phyloP scores from a whole-genome alignment of 2,888 invertebrate species.

The Campaea margaritaria region DNA sequence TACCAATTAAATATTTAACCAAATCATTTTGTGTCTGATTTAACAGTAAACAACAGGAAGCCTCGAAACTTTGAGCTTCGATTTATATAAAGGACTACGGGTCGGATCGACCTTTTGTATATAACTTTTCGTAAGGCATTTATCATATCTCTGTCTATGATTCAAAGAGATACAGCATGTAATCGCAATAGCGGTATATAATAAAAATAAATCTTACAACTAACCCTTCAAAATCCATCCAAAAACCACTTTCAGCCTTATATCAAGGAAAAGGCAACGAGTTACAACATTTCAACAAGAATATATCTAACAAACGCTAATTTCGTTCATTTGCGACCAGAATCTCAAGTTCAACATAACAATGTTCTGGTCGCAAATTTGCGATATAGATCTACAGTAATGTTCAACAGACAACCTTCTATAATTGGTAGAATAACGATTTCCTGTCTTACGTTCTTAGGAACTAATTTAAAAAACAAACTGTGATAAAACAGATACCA shows the following conservation, averaged over 20 bases:
- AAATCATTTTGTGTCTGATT: conserved; percentile 60
- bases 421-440: conserved; percentile 20
- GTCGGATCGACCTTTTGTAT: conserved; percentile 6
- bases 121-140: conserved; percentile 4
- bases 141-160: conserved; percentile 9
- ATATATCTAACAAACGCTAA: no score
- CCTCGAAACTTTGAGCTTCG: conserved; percentile 35
- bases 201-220: conserved; percentile 46
- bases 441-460: conserved; percentile 40
- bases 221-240: conserved; percentile 56
- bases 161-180: conserved; percentile 13
- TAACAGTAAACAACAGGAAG: conserved; percentile 46
- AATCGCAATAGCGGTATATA: conserved; percentile 30
- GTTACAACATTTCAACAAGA: conserved; percentile 40
- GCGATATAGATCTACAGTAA: conserved; percentile 40
- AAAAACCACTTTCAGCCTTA: conserved; percentile 54
- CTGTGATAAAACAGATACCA: conserved; percentile 10
- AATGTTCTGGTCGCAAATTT: no score
- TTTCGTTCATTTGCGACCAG: no score
- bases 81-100: conserved; percentile 4
- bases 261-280: conserved; percentile 57
- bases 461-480: conserved; percentile 48
- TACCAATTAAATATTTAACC: conserved; percentile 76
- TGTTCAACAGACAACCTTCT: conserved; percentile 44
- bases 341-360: no score